Base-by-base conservation (phyloP, 1,140 invertebrate species). In the Caenorhabditis elegans region DNA sequence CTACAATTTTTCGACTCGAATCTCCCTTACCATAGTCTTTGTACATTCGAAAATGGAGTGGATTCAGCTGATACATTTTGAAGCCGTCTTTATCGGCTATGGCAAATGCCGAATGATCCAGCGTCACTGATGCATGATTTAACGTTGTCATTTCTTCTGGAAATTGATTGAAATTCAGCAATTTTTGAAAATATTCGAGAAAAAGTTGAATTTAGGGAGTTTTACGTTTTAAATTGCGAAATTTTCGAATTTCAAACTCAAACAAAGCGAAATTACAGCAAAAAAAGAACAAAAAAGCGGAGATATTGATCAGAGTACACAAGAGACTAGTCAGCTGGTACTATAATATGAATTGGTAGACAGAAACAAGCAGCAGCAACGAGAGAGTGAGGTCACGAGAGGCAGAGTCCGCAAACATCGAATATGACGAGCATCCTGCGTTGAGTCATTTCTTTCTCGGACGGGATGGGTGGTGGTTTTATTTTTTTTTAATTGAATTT, bases 301-400 rank as follows among this genome's bases (percentile, higher is more conserved):
- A 60, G 53, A 60, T 34, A 60, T 34, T 60, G 53, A 60, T 60
- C 53, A 60, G 53, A 60, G 53, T 60, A 60, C 28, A 34, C 17
- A 17, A 26, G 34, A 31, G n/a, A n/a, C 28, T 31, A 60, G 53
- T 60, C 53, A 60, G 53, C 53, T 60, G 53, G 53, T 31, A 17
- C 26, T 8, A 60, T 26, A 24, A 60, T 34, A 34, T 70, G 4
- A 43, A 70, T 22, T 39, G n/a, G 10, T 10, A 70, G 3, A 39
- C 34, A 60, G 19, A 39, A n/a, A n/a, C 22, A 55, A 70, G 43
- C n/a, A 28, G 53, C 34, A 31, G 28, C n/a, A n/a, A n/a, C n/a
- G n/a, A n/a, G n/a, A n/a, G n/a, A n/a, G n/a, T n/a, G n/a, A n/a
- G n/a, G n/a, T n/a, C n/a, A n/a, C n/a, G n/a, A n/a, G n/a, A n/a